A percentile compares a stretch with the other conserved stretches of the same genome.
phyloP scores from a whole-genome alignment of 2,888 invertebrate species.

The Deladenus siricidicola region DNA sequence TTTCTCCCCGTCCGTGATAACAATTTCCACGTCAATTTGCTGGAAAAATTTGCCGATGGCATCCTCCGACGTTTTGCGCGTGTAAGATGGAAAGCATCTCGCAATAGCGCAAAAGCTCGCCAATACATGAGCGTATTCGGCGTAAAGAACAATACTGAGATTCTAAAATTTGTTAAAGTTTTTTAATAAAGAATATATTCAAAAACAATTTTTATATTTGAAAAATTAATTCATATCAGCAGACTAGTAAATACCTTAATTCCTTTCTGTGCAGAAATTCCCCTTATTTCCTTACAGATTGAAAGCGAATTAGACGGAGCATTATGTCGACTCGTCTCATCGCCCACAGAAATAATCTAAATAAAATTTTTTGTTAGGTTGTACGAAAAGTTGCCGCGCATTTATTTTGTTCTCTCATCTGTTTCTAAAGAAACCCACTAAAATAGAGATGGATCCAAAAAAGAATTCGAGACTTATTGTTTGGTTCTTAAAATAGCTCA shows the following conservation, averaged over 20 bases:
- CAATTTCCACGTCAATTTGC: constrained; percentile 1
- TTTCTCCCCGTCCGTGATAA: not conserved
- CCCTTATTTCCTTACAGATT: constrained; percentile 33
- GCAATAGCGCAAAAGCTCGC: constrained; percentile 75
- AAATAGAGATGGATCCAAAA: too few relatives aligned
- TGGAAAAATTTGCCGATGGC: not conserved
- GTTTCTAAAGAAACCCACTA: too few relatives aligned
- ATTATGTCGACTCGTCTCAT: constrained; percentile 33
- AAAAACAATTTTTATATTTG: not conserved
- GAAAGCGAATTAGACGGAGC: constrained; percentile 34
- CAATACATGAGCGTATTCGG: constrained; percentile 64
- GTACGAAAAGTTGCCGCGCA: not conserved
- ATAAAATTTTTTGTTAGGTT: constrained; percentile 5
- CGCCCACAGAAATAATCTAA: constrained; percentile 34
- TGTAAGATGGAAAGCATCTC: constrained; percentile 70
- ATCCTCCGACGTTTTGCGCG: constrained; percentile 57
- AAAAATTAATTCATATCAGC: not conserved
- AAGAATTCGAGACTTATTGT: too few relatives aligned
- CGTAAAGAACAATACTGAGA: constrained; percentile 26
- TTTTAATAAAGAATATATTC: not conserved
- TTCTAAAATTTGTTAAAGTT: constrained; percentile 22
- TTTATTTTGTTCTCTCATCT: too few relatives aligned
- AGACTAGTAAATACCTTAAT: too few relatives aligned
- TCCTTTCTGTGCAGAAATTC: constrained; percentile 20
- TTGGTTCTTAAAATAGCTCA: too few relatives aligned